These are phyloP conservation scores for Amazona vittata DNA, from an alignment of 2,113 vertebrate species.

Conservation along the genomic window DNA sequence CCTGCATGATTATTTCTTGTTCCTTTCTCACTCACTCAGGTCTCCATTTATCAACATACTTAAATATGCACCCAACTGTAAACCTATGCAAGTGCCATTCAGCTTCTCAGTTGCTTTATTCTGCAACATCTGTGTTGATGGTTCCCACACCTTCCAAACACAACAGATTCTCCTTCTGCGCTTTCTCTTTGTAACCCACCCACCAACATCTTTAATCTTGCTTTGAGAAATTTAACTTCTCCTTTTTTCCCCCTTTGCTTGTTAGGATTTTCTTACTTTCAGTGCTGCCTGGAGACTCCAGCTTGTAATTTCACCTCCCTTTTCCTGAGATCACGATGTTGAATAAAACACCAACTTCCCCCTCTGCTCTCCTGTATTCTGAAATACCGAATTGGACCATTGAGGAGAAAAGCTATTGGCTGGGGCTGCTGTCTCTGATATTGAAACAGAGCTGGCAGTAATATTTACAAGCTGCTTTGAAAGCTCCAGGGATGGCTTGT, in stretches of 20 bases:
- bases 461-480: slow-evolving; percentile 61
- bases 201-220: background rate
- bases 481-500: slow-evolving; percentile 57
- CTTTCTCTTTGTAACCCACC: slow-evolving; percentile 3
- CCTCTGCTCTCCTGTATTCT: background rate
- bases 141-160: slow-evolving; percentile 54
- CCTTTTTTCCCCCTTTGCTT: background rate
- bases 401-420: slow-evolving; percentile 25
- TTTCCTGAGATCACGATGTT: background rate
- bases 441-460: slow-evolving; percentile 42
- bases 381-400: slow-evolving; percentile 20
- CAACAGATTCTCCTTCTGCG: slow-evolving; percentile 42
- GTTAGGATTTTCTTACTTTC: slow-evolving; percentile 6
- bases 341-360: slow-evolving; percentile 20
- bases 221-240: background rate
- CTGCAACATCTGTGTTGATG: slow-evolving; percentile 56
- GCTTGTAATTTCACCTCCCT: slow-evolving; percentile 30
- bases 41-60: slow-evolving; percentile 16
- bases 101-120: slow-evolving; percentile 22
- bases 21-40: slow-evolving; percentile 20
- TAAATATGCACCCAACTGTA: slow-evolving; percentile 12
- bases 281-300: background rate
- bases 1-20: slow-evolving; percentile 1
- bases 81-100: slow-evolving; percentile 24
- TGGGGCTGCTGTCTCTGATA: slow-evolving; percentile 21